Percentiles rank a stretch among this genome's conserved stretches.
Conservation (phyloP, 2,797 vertebrate genomes). For the Gorsachius magnificus region DNA sequence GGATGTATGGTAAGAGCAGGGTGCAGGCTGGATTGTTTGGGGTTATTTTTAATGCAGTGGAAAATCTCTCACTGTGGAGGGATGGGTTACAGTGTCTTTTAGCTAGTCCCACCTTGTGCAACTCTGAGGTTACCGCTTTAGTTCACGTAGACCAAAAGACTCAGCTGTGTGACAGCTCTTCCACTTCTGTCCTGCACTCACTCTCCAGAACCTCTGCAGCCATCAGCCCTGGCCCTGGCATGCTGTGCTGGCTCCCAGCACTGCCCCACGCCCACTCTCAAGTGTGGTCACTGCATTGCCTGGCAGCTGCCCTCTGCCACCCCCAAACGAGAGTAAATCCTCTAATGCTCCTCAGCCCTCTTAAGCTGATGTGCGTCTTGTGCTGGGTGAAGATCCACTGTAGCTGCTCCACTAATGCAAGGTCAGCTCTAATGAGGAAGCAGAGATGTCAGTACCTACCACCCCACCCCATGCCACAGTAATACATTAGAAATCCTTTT, state of each 20-base stretch:
- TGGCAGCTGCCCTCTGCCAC: not conserved
- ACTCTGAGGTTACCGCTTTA: not conserved
- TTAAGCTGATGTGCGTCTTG: not conserved
- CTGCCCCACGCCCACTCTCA: not conserved
- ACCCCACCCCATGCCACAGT: not conserved
- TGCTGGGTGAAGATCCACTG: not conserved
- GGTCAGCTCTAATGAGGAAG: not conserved
- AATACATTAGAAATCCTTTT: not conserved
- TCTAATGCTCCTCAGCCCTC: not conserved
- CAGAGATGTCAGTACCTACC: not conserved
- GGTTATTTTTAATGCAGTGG: not conserved
- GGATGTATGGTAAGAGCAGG: not conserved
- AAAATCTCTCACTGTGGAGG: not conserved
- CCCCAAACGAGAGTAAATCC: not conserved
- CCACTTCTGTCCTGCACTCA: not conserved
- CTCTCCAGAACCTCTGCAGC: not conserved
- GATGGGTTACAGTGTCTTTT: not conserved
- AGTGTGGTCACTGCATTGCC: not conserved
- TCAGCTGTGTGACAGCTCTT: not conserved
- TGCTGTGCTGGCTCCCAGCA: not conserved
- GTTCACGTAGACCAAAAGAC: not conserved
- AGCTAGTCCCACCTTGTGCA: not conserved
- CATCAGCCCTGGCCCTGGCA: not conserved
- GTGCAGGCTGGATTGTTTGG: not conserved
- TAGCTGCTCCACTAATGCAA: not conserved